These are phyloP conservation scores for Neoscelio sp. DNA, from an alignment of 2,888 invertebrate species.

Conservation along the genomic window DNA sequence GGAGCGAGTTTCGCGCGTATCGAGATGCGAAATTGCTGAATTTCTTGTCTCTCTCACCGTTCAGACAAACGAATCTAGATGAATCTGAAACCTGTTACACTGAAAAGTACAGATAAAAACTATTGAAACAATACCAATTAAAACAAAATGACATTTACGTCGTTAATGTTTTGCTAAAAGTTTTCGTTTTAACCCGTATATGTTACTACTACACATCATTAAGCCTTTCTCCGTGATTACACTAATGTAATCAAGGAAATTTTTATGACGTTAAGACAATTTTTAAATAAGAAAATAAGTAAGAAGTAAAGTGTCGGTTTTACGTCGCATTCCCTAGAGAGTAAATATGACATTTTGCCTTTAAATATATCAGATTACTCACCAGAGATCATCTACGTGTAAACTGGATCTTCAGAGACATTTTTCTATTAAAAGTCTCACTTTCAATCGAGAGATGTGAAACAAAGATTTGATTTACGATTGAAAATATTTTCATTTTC, in stretches of 20 bases:
- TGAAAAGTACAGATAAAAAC: slow-evolving; percentile 42
- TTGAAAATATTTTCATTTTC: too few relatives aligned
- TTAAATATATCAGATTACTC: slow-evolving; percentile 36
- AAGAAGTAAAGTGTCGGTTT: slow-evolving; percentile 1
- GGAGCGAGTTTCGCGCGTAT: slow-evolving; percentile 63
- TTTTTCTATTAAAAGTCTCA: slow-evolving; percentile 19
- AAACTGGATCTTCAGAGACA: background rate
- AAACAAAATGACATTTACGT: slow-evolving; percentile 25
- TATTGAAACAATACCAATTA: slow-evolving; percentile 49
- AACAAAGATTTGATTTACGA: too few relatives aligned
- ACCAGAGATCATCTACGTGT: slow-evolving; percentile 7
- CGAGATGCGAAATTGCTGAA: slow-evolving; percentile 62
- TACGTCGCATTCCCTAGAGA: slow-evolving; percentile 27
- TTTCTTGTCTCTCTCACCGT: slow-evolving; percentile 53
- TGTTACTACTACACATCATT: too few relatives aligned
- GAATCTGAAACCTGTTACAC: slow-evolving; percentile 65
- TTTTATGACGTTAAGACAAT: too few relatives aligned
- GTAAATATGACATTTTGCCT: slow-evolving; percentile 29
- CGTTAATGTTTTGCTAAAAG: background rate
- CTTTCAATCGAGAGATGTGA: too few relatives aligned
- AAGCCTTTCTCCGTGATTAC: too few relatives aligned
- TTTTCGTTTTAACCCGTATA: background rate
- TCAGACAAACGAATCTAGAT: slow-evolving; percentile 52
- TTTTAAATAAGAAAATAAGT: slow-evolving; percentile 14
- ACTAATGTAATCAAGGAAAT: too few relatives aligned